A percentile compares a stretch with the other conserved stretches of the same genome.
Conservation (phyloP, 2,888 invertebrate genomes). For the Lobophora halterata region DNA sequence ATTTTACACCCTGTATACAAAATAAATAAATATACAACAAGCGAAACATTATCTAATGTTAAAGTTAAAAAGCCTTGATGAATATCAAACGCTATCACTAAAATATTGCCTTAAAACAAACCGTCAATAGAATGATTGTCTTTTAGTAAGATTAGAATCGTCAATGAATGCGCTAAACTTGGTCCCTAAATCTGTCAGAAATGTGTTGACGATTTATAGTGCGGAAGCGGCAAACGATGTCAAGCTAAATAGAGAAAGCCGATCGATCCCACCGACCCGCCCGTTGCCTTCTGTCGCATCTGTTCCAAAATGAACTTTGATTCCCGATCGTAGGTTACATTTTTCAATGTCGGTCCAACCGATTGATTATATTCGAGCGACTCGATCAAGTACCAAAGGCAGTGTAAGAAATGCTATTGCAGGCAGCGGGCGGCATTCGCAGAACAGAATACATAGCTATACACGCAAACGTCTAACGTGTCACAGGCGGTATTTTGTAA, state of each 20-base stretch:
- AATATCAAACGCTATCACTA: slow-evolving; percentile 69
- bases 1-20: slow-evolving; percentile 21
- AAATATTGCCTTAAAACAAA: slow-evolving; percentile 43
- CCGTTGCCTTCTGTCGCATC: slow-evolving; percentile 28
- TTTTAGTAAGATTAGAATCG: slow-evolving; percentile 53
- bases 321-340: slow-evolving; percentile 14
- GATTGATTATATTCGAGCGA: slow-evolving; percentile 28
- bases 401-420: slow-evolving; percentile 24
- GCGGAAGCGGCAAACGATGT: slow-evolving; percentile 31
- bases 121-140: slow-evolving; percentile 52
- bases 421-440: slow-evolving; percentile 17
- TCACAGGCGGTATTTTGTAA: slow-evolving; percentile 50
- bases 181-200: slow-evolving; percentile 58
- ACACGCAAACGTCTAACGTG: slow-evolving; percentile 14
- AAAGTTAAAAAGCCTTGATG: slow-evolving; percentile 73
- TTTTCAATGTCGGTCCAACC: slow-evolving; percentile 26
- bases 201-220: slow-evolving; percentile 34
- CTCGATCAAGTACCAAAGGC: slow-evolving; percentile 24
- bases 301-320: slow-evolving; percentile 21
- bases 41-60: slow-evolving; percentile 67
- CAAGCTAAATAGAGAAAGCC: slow-evolving; percentile 35
- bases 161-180: slow-evolving; percentile 38
- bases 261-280: slow-evolving; percentile 35
- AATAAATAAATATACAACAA: slow-evolving; percentile 75
- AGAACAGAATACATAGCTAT: slow-evolving; percentile 12